A percentile compares a stretch with the other conserved stretches of the same genome.
These are phyloP conservation scores for Empis stercorea DNA, from an alignment of 2,888 invertebrate species.

Conservation along the genomic window DNA sequence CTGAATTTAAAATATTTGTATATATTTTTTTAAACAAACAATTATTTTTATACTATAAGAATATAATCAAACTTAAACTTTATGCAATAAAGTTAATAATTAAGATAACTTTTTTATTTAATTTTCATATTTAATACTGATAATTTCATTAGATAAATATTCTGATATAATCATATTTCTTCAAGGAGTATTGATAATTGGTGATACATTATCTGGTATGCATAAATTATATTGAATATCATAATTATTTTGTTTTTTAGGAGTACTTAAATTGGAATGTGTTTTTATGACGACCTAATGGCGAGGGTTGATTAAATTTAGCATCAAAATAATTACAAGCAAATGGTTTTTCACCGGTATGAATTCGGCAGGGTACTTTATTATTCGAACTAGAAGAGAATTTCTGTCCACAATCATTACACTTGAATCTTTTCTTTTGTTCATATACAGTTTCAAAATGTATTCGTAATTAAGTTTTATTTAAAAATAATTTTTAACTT, in stretches of 20 bases:
- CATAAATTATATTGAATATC: neutral
- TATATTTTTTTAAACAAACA: too few relatives aligned
- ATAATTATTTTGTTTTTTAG: too few relatives aligned
- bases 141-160: neutral
- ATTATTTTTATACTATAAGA: too few relatives aligned
- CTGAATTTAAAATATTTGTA: too few relatives aligned
- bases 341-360: slow-evolving; percentile 23
- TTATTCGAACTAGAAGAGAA: slow-evolving; percentile 22
- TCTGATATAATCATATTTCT: neutral
- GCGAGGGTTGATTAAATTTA: slow-evolving; percentile 22
- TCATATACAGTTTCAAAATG: slow-evolving; percentile 20
- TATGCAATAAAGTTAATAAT: too few relatives aligned
- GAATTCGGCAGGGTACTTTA: slow-evolving; percentile 21
- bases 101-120: too few relatives aligned
- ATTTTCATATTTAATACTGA: too few relatives aligned
- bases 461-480: slow-evolving; percentile 18
- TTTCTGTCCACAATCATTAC: slow-evolving; percentile 19
- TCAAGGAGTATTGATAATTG: too few relatives aligned
- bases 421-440: slow-evolving; percentile 19
- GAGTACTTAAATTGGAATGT: slow-evolving; percentile 12
- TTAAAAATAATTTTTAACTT: slow-evolving; percentile 20
- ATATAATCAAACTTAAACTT: too few relatives aligned
- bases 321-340: slow-evolving; percentile 19
- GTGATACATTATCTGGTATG: too few relatives aligned
- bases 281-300: slow-evolving; percentile 21